Evolutionary conservation across 2,113 vertebrate species (phyloP), one percentile per base, ranked within the genome.

Genomic region (Cnemophilus loriae): DNA sequence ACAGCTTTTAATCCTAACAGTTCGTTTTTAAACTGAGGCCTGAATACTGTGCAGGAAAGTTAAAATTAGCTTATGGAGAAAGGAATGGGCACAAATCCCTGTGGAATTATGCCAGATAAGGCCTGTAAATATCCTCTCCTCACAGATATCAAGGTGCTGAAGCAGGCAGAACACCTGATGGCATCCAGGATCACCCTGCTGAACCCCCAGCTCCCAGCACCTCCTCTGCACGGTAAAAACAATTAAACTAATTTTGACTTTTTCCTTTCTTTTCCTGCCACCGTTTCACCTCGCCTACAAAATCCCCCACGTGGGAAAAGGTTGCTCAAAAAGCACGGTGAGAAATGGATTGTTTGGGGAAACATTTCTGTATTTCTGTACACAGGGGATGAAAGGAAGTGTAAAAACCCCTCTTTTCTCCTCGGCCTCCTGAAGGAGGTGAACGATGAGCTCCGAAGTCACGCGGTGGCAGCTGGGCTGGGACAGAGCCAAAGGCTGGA

Each of bases 361-460:
- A 70, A 7, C 14, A 12, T 35, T 71, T 30, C 19, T 49, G 3
- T 47, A 1, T 69, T 60, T 18, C 4, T 84, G 64, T 50, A 3
- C 53, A 44, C 56, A 95, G 97, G 88, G 47, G 71, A 75, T 23
- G 56, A 68, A 87, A 49, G 13, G 8, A 87, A 78, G 42, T 18
- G 88, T 24, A 22, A 89, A 26, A 94, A 97, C n/a, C 11, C 96
- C 20, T 98, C 97, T 42, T 96, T 97, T 42, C 84, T 98, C 27
- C 98, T 99, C 69, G 97, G 96, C n/a, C 95, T 98, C 49, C 96
- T 99, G 67, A 97, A 96, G 47, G 96, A 95, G 22, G 56, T 97
- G 87, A 98, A 98, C 20, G 41, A 92, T 3, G 94, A 97, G 84
- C 94, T 98, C 84, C 97, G 79, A 85, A 92, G 41, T 21, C 92